Evolutionary conservation across 2,113 vertebrate species (phyloP), one percentile per base, ranked within the genome.

Genomic region (Labrus mixtus): DNA sequence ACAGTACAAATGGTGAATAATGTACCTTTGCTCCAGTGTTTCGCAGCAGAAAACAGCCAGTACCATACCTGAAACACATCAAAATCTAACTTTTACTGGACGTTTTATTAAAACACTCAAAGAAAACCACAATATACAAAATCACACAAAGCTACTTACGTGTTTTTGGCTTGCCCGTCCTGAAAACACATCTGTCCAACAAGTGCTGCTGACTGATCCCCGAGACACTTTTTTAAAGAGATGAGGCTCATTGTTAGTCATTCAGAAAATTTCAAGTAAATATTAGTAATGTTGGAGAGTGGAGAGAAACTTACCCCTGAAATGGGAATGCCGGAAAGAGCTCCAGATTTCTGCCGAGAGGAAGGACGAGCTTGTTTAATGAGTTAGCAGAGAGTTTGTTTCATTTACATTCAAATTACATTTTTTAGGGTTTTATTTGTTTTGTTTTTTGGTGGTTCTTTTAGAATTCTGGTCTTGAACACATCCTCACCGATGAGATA

Each of bases 161-260:
- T 98, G 88, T 98, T 98, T 94, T 98, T 98, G 22, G 97, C 96
- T 74, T 97, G 96, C 9, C 97, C 97, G 50, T 97, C 95, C 86
- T 94, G 92, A 72, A 99, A 98, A 85, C 97, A 98, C 96, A 97
- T 97, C 91, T 98, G 97, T 81, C 97, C 97, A 29, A 98, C 97
- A 15, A 98, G 93, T 3, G 97, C 97, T 71, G 97, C 97, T 46
- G 96, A 97, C 73, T 98, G 97, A 87, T 98, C 97, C 13, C 93
- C 90, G 0, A 94, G 89, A 83, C 90, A 93, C 91, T 93, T 79
- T 19, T 19, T 46, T 45, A 3, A 0, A 8, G 22, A 56, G 1
- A 19, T 15, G 6, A 19, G 0, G 1, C 7, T 51, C 48, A 51
- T 10, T 2, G 19, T n/a, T 16, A 51, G 15, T 48, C 15, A 3